phyloP scores from a whole-genome alignment of 2,797 vertebrate genomes.

The Lutjanus argentimaculatus region DNA sequence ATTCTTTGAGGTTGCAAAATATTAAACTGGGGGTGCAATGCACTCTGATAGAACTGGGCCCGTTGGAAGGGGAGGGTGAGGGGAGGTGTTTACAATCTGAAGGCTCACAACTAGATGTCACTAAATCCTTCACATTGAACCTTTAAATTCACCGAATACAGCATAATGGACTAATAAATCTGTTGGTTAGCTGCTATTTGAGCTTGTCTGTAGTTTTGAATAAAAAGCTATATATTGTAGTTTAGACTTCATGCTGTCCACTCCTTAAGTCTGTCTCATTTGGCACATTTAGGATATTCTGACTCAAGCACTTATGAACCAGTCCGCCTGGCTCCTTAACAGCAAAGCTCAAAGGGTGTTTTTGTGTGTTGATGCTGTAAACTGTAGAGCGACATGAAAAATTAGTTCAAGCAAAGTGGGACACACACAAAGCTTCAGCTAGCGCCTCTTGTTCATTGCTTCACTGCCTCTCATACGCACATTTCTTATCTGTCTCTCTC shows the following conservation, averaged over 20 bases:
- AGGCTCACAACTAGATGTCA: too few relatives aligned
- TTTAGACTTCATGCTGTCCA: conserved; percentile 32
- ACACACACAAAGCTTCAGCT: conserved; percentile 64
- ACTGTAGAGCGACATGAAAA: conserved; percentile 71
- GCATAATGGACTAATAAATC: background rate
- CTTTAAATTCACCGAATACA: background rate
- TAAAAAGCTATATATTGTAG: too few relatives aligned
- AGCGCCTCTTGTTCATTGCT: conserved; percentile 42
- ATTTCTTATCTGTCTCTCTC: conserved; percentile 29
- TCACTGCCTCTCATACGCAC: conserved; percentile 38
- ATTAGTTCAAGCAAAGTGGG: conserved; percentile 74
- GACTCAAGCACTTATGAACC: conserved; percentile 51
- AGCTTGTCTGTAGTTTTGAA: conserved; percentile 8
- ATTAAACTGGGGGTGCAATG: too few relatives aligned
- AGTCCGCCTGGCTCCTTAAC: conserved; percentile 25
- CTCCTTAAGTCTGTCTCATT: conserved; percentile 51
- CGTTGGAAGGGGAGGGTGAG: too few relatives aligned
- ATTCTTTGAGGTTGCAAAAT: too few relatives aligned
- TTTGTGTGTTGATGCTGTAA: conserved; percentile 68
- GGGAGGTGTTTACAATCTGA: too few relatives aligned
- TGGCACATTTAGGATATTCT: conserved; percentile 65
- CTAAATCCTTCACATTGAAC: too few relatives aligned
- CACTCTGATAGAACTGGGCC: too few relatives aligned
- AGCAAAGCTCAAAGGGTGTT: conserved; percentile 54
- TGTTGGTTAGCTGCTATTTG: conserved; percentile 24